phyloP scores from a whole-genome alignment of 2,113 vertebrate species.

The Spheniscus mendiculus region DNA sequence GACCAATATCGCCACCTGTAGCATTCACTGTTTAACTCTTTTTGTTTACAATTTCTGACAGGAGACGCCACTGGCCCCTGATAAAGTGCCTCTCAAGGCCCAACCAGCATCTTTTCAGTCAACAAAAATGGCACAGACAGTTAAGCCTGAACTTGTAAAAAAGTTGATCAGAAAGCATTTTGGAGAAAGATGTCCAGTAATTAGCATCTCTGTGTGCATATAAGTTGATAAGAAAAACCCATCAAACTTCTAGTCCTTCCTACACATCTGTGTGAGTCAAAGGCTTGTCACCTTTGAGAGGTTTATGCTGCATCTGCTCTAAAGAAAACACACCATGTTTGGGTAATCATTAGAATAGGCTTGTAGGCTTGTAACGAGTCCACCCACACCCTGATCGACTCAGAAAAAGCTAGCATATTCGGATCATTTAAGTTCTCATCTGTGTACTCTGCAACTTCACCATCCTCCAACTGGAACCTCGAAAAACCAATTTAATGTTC shows the following conservation, averaged over 20 bases:
- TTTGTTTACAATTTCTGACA: neutral
- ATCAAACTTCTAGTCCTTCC: neutral
- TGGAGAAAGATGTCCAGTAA: neutral
- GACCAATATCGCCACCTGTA: neutral
- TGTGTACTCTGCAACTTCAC: neutral
- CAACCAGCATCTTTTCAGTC: neutral
- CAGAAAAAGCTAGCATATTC: constrained; percentile 9
- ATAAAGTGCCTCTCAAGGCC: neutral
- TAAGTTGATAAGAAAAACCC: neutral
- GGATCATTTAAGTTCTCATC: neutral
- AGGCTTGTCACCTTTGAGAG: constrained; percentile 30
- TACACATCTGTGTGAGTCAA: constrained; percentile 25
- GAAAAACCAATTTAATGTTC: neutral
- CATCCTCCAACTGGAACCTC: neutral
- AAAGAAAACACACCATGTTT: constrained; percentile 48
- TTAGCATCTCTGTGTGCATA: neutral
- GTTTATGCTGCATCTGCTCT: constrained; percentile 8
- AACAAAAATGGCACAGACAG: neutral
- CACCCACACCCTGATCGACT: neutral
- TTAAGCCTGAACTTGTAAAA: neutral
- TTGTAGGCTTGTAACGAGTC: neutral
- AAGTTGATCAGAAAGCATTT: neutral
- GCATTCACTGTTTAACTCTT: neutral
- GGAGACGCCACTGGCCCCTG: neutral
- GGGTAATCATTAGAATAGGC: constrained; percentile 31